These are phyloP conservation scores for Temnothorax ravouxi DNA, from an alignment of 2,888 invertebrate genomes.

Conservation along the genomic window DNA sequence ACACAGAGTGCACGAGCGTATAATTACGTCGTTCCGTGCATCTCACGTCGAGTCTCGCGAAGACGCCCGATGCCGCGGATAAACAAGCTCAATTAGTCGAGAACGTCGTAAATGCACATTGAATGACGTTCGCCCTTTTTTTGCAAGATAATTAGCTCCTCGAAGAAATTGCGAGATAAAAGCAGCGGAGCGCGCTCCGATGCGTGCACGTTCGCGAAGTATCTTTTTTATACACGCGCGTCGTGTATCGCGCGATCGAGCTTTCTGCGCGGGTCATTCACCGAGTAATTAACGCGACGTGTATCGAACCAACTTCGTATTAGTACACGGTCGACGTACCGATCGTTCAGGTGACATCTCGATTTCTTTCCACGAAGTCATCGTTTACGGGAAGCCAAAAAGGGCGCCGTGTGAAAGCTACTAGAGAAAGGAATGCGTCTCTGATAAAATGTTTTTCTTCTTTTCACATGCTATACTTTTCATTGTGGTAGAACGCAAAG, in stretches of 20 bases:
- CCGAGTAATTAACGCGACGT: slow-evolving; percentile 43
- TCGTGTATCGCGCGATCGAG: slow-evolving; percentile 1
- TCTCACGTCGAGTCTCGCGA: slow-evolving; percentile 46
- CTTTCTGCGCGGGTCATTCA: slow-evolving; percentile 38
- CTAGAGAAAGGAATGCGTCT: slow-evolving; percentile 27
- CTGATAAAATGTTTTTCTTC: slow-evolving; percentile 6
- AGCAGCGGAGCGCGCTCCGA: slow-evolving; percentile 19
- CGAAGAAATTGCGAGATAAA: slow-evolving; percentile 49
- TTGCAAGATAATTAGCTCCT: slow-evolving; percentile 44
- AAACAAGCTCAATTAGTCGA: slow-evolving; percentile 55
- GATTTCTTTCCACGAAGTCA: slow-evolving; percentile 43
- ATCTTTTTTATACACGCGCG: slow-evolving; percentile 2
- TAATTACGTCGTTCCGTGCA: slow-evolving; percentile 46
- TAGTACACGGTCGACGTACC: not conserved
- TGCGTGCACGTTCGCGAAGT: not conserved
- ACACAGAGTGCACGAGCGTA: slow-evolving; percentile 31
- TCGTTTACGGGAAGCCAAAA: not conserved
- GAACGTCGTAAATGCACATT: slow-evolving; percentile 51
- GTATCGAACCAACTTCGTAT: not conserved
- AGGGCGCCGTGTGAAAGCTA: slow-evolving; percentile 35
- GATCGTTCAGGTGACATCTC: slow-evolving; percentile 62
- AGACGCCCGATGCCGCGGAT: slow-evolving; percentile 40
- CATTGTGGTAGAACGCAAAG: not conserved
- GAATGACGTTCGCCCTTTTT: slow-evolving; percentile 45
- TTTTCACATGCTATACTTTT: not conserved